phyloP scores from a whole-genome alignment of 2,113 vertebrate species.

The Tylochromis polylepis region DNA sequence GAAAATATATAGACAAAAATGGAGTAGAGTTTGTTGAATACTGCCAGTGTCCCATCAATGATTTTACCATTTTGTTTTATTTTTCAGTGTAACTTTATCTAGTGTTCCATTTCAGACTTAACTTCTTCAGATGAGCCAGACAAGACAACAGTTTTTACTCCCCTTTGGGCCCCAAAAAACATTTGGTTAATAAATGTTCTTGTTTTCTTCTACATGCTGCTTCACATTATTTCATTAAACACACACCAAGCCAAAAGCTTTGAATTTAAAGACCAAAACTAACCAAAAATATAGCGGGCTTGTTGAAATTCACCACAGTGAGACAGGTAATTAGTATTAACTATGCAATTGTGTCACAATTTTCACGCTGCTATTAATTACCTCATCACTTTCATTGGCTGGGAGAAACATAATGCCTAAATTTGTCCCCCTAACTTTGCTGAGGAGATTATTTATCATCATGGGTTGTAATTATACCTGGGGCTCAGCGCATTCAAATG shows the following conservation, averaged over 20 bases:
- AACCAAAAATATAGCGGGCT: not conserved
- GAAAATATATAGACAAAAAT: not conserved
- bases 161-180: not conserved
- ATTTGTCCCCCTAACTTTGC: slow-evolving; percentile 35
- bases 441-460: slow-evolving; percentile 55
- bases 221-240: slow-evolving; percentile 32
- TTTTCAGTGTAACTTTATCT: not conserved
- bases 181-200: not conserved
- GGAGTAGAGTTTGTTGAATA: not conserved
- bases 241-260: slow-evolving; percentile 2
- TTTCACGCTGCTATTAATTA: slow-evolving; percentile 59
- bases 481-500: slow-evolving; percentile 29
- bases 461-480: slow-evolving; percentile 51
- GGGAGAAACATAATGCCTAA: slow-evolving; percentile 13
- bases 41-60: not conserved
- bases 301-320: slow-evolving; percentile 18
- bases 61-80: not conserved
- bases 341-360: slow-evolving; percentile 37
- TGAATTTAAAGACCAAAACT: not conserved
- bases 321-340: slow-evolving; percentile 52
- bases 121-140: not conserved
- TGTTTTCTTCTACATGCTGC: not conserved
- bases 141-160: not conserved
- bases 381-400: slow-evolving; percentile 27
- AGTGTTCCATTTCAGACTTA: not conserved